phyloP scores from a whole-genome alignment of 2,888 invertebrate genomes.

The Plemyria rubiginata region DNA sequence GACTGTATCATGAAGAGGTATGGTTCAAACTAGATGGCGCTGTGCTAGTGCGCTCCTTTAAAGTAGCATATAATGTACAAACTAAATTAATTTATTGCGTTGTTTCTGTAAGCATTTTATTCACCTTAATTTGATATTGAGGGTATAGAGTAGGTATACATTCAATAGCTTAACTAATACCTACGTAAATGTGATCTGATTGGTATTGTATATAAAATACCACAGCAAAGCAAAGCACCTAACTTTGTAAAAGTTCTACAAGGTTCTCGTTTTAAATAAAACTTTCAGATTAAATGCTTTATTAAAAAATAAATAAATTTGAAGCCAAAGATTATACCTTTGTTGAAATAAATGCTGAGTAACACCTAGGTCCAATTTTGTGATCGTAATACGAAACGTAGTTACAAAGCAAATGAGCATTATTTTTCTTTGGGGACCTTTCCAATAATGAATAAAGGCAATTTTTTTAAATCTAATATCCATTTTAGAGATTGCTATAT shows the following conservation, averaged over 20 bases:
- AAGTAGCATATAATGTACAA: too few relatives aligned
- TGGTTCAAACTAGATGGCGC: neutral
- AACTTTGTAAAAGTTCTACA: slow-evolving; percentile 1
- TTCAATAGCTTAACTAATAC: too few relatives aligned
- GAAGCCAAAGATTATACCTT: slow-evolving; percentile 10
- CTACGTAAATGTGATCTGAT: too few relatives aligned
- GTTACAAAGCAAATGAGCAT: too few relatives aligned
- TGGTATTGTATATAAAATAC: neutral
- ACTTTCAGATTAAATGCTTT: neutral
- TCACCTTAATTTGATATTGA: too few relatives aligned
- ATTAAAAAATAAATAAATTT: slow-evolving; percentile 1
- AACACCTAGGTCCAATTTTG: neutral
- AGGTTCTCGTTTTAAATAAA: slow-evolving; percentile 1
- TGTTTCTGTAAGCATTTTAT: too few relatives aligned
- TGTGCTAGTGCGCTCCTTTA: neutral
- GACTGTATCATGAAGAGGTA: neutral
- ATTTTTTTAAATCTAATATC: too few relatives aligned
- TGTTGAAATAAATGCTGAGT: neutral
- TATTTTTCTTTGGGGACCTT: too few relatives aligned
- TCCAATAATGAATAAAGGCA: too few relatives aligned
- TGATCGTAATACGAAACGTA: neutral
- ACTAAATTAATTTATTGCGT: too few relatives aligned
- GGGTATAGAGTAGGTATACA: too few relatives aligned
- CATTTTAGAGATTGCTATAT: too few relatives aligned
- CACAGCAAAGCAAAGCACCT: neutral